Evolutionary conservation across 1,140 invertebrate species (phyloP).

Genomic region (Euwallacea similis): DNA sequence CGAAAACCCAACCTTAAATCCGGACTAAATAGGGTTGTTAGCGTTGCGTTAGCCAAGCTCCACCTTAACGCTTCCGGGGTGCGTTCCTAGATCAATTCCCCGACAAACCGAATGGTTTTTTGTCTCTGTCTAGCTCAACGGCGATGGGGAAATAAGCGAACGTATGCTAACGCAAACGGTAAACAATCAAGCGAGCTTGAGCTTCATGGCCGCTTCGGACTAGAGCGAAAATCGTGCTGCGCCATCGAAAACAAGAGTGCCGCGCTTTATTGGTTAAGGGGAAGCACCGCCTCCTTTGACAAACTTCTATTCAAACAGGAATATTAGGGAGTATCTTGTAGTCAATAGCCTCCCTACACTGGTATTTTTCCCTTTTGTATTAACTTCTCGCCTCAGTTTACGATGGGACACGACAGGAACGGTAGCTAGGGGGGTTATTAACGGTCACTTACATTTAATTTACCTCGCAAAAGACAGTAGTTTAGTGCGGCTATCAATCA

Average conservation of each 20-base stretch:
- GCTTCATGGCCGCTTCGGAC: constrained; percentile 33
- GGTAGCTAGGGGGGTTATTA: constrained; percentile 31
- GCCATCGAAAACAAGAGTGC: constrained; percentile 28
- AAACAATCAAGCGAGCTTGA: constrained; percentile 28
- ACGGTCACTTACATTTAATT: constrained; percentile 2
- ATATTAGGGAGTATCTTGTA: constrained; percentile 54
- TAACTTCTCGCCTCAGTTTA: constrained; percentile 37
- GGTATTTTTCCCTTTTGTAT: constrained; percentile 39
- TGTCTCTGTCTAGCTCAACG: background rate
- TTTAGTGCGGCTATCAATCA: background rate
- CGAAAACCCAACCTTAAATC: constrained; percentile 37
- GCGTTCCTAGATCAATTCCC: constrained; percentile 11
- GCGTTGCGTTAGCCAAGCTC: constrained; percentile 35
- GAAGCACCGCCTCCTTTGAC: constrained; percentile 44
- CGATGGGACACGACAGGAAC: constrained; percentile 35
- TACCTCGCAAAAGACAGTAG: constrained; percentile 1
- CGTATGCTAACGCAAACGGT: constrained; percentile 6
- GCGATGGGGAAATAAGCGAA: constrained; percentile 1
- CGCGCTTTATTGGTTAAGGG: constrained; percentile 47
- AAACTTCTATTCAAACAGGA: constrained; percentile 47
- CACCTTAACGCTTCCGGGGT: constrained; percentile 18
- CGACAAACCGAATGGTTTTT: background rate
- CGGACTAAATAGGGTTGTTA: constrained; percentile 34
- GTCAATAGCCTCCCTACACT: constrained; percentile 40
- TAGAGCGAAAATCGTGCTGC: constrained; percentile 38